These are phyloP conservation scores for Melanogrammus aeglefinus DNA, from an alignment of 2,797 vertebrate genomes.

Conservation along the genomic window DNA sequence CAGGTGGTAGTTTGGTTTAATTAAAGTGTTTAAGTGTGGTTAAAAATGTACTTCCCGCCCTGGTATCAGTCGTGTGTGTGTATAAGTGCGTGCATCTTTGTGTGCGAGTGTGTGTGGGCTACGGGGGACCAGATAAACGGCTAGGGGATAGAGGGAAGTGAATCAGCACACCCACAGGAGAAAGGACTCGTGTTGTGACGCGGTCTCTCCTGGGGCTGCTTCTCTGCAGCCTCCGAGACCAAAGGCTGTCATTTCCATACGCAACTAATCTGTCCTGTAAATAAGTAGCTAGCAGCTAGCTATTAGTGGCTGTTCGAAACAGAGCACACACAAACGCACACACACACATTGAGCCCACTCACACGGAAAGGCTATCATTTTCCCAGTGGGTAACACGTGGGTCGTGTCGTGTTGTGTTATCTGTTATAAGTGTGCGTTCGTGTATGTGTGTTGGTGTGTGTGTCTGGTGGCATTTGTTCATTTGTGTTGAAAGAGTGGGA, in stretches of 20 bases:
- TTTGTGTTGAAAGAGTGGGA: neutral
- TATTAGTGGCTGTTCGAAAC: neutral
- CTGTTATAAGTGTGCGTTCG: neutral
- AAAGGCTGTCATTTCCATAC: conserved; percentile 59
- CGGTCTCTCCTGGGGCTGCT: neutral
- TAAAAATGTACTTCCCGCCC: conserved; percentile 52
- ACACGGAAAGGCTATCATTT: neutral
- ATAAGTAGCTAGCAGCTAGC: neutral
- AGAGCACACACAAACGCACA: neutral
- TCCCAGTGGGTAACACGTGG: neutral
- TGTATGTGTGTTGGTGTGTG: neutral
- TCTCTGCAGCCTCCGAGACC: conserved; percentile 35
- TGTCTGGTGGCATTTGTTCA: neutral
- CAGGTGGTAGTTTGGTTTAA: conserved; percentile 57
- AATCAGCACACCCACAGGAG: conserved; percentile 24
- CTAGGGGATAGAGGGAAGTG: neutral
- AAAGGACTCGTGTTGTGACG: conserved; percentile 25
- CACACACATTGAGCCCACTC: neutral
- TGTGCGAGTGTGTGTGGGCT: neutral
- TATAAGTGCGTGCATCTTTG: conserved; percentile 10
- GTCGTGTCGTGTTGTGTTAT: conserved; percentile 1
- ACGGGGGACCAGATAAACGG: neutral
- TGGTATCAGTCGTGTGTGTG: conserved; percentile 40
- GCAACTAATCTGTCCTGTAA: conserved; percentile 36
- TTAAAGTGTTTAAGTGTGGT: conserved; percentile 64